Conservation (phyloP, 2,888 invertebrate genomes). For the Chloroclystis v-ata region DNA sequence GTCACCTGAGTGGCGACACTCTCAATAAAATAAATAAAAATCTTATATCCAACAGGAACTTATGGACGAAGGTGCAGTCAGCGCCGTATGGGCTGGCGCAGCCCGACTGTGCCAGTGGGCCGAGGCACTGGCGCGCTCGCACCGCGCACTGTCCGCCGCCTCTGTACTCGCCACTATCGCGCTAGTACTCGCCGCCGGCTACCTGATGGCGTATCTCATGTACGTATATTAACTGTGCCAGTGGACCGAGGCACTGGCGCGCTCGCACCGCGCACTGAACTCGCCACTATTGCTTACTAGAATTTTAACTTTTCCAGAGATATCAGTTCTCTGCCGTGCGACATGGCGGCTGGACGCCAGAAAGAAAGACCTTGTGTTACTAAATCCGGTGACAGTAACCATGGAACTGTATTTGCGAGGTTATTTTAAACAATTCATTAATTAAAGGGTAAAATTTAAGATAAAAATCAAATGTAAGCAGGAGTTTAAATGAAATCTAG, state of each 20-base stretch:
- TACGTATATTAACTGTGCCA: constrained; percentile 59
- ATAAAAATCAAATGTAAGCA: no score
- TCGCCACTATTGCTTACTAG: no score
- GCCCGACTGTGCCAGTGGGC: constrained; percentile 78
- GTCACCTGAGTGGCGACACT: no score
- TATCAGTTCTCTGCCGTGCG: not conserved
- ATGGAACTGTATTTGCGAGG: no score
- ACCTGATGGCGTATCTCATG: constrained; percentile 87
- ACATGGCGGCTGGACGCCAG: not conserved
- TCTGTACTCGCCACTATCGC: constrained; percentile 87
- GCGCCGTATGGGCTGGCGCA: constrained; percentile 80
- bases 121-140: constrained; percentile 84
- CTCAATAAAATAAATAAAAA: no score
- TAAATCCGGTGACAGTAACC: no score
- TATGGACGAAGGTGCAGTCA: constrained; percentile 87
- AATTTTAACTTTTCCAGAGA: no score
- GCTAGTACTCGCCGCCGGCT: constrained; percentile 84
- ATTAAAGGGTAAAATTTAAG: no score
- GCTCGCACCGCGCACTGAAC: constrained; percentile 87
- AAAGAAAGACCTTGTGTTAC: no score
- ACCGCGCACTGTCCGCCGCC: constrained; percentile 87
- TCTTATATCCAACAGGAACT: constrained; percentile 85
- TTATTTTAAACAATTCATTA: no score
- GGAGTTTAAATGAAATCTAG: no score
- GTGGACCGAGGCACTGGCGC: constrained; percentile 83